These are phyloP conservation scores for Cirrhinus molitorella DNA, from an alignment of 2,797 vertebrate species.

Conservation along the genomic window DNA sequence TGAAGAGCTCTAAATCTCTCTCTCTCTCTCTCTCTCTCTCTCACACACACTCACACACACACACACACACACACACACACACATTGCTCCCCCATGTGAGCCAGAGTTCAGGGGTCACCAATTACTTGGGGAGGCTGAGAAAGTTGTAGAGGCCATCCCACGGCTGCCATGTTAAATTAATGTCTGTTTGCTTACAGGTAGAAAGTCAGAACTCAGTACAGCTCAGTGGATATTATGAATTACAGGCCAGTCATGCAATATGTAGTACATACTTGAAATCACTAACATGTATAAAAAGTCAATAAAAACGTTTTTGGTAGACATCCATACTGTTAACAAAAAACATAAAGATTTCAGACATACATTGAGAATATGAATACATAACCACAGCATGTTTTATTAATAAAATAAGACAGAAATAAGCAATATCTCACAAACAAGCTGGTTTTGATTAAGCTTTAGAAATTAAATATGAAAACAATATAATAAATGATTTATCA, in stretches of 20 bases:
- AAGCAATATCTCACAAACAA: background rate
- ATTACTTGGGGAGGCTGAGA: slow-evolving; percentile 87
- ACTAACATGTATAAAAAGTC: background rate
- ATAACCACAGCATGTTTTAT: slow-evolving; percentile 4
- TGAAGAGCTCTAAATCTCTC: slow-evolving; percentile 21
- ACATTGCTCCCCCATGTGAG: slow-evolving; percentile 74
- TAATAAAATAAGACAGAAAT: background rate
- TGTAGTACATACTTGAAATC: background rate
- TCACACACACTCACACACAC: slow-evolving; percentile 58
- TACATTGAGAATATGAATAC: background rate
- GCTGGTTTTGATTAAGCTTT: background rate
- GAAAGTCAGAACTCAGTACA: slow-evolving; percentile 58
- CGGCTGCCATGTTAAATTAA: slow-evolving; percentile 88
- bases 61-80: slow-evolving; percentile 50
- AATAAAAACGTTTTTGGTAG: background rate
- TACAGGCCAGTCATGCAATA: slow-evolving; percentile 5
- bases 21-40: slow-evolving; percentile 66
- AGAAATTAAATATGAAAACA: background rate
- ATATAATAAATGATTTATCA: no score
- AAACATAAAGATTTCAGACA: background rate
- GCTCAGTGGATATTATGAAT: slow-evolving; percentile 52
- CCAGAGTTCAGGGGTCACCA: slow-evolving; percentile 83
- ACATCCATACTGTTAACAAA: no score
- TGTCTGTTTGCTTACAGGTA: slow-evolving; percentile 80
- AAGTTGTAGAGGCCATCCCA: slow-evolving; percentile 83